These are phyloP conservation scores for Phalanger gymnotis DNA, from an alignment of 2,797 vertebrate genomes.

Conservation along the genomic window DNA sequence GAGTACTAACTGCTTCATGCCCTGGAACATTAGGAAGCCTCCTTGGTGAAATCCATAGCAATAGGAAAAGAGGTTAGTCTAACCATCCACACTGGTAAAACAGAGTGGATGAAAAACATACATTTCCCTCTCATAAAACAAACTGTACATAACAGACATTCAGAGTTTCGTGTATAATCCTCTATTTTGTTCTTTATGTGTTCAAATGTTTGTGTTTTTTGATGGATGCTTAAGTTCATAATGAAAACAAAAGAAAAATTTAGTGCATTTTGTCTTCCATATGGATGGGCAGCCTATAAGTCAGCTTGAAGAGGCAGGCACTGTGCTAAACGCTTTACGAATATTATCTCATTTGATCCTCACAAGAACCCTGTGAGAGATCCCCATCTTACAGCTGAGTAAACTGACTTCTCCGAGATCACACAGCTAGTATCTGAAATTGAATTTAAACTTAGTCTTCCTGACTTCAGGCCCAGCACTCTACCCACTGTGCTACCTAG, in stretches of 20 bases:
- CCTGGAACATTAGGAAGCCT: not conserved
- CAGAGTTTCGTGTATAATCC: not conserved
- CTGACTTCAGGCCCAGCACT: not conserved
- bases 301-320: not conserved
- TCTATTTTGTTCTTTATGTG: not conserved
- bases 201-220: not conserved
- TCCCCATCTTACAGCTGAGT: not conserved
- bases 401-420: not conserved
- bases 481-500: not conserved
- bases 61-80: not conserved
- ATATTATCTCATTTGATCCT: not conserved
- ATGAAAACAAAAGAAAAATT: not conserved
- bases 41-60: not conserved
- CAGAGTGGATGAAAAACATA: not conserved
- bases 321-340: not conserved
- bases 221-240: not conserved
- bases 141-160: not conserved
- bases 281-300: not conserved
- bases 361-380: not conserved
- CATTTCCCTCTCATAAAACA: not conserved
- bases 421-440: not conserved
- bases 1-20: not conserved
- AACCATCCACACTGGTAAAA: not conserved
- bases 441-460: not conserved
- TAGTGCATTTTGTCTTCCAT: not conserved